A percentile compares a stretch with the other conserved stretches of the same genome.
Evolutionary conservation across 2,797 vertebrate species (phyloP).

Genomic region (Anguilla megastoma): DNA sequence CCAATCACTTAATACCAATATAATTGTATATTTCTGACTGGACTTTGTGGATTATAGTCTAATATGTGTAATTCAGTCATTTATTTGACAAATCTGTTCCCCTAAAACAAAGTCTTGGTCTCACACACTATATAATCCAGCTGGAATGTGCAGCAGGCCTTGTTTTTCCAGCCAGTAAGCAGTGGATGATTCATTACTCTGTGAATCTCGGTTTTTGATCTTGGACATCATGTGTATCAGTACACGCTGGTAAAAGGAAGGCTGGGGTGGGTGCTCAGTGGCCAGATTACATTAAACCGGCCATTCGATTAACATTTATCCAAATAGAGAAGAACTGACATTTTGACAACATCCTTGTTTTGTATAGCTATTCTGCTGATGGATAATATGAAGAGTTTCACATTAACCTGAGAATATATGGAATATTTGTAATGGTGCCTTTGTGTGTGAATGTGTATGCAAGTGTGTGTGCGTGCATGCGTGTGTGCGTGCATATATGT

Average conservation of each 20-base stretch:
- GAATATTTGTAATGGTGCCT: neutral
- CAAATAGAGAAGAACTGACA: constrained; percentile 67
- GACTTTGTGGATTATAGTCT: neutral
- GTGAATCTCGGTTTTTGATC: neutral
- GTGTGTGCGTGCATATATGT: constrained; percentile 14
- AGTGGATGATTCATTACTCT: neutral
- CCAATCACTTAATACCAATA: neutral
- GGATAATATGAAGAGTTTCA: constrained; percentile 33
- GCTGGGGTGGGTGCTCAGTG: constrained; percentile 13
- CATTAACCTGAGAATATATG: constrained; percentile 2
- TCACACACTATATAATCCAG: neutral
- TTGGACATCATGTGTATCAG: neutral
- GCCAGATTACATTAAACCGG: constrained; percentile 34
- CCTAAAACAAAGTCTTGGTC: neutral
- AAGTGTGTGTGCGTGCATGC: constrained; percentile 4
- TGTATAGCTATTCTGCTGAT: constrained; percentile 51
- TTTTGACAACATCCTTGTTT: constrained; percentile 58
- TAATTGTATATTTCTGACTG: neutral
- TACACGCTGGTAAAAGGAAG: neutral
- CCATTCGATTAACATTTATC: constrained; percentile 56
- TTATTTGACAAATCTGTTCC: neutral
- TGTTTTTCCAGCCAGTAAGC: neutral
- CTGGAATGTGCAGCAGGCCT: neutral
- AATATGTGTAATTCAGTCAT: neutral
- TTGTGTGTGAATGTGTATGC: neutral